Evolutionary conservation across 2,888 invertebrate genomes (phyloP), one percentile per base, ranked within the genome.

Genomic region (Alloplasta piceator): DNA sequence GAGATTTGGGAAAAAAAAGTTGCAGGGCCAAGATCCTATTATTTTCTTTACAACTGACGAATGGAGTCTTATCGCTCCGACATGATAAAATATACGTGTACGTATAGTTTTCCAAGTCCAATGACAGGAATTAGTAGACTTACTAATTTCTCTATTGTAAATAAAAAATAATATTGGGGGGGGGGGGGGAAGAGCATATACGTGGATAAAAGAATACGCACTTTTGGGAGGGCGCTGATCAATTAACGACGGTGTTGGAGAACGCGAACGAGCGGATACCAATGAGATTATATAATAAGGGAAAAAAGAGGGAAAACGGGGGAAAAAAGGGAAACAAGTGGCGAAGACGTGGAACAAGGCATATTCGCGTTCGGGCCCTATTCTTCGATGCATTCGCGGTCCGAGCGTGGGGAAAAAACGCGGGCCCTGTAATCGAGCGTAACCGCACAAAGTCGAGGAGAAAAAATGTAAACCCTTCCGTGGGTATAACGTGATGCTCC

Each of bases 381-480:
- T 82, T 81, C 50, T 43, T 48, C 36, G 72, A 46, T 63, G 48
- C 63, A 55, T 12, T 50, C 78, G 46, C 63, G 78, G 78, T 56
- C 58, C 56, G 66, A 60, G 64, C 12, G n/a, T 68, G n/a, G 66
- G 41, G 66, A 73, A 26, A 67, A 76, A 72, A 70, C 63, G 52
- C 64, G 74, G 73, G 75, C 71, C 77, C 82, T 75, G 74, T 76
- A 77, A 83, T 77, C 79, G 82, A 78, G 74, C 75, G 80, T 77
- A 78, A 78, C 81, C 81, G 81, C 74, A 71, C 67, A 56, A 71
- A 46, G 75, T 56, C 66, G 60, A 43, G 78, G 46, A 68, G 50
- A 72, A 60, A 39, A 36, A 38, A 38, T 5, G 41, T 1, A 55
- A 67, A 75, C 43, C 36, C 60, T 78, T 78, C 60, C 70, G 48